Evolutionary conservation across 2,888 invertebrate genomes (phyloP), one percentile per base, ranked within the genome.

Genomic region (Pasiphila rectangulata): DNA sequence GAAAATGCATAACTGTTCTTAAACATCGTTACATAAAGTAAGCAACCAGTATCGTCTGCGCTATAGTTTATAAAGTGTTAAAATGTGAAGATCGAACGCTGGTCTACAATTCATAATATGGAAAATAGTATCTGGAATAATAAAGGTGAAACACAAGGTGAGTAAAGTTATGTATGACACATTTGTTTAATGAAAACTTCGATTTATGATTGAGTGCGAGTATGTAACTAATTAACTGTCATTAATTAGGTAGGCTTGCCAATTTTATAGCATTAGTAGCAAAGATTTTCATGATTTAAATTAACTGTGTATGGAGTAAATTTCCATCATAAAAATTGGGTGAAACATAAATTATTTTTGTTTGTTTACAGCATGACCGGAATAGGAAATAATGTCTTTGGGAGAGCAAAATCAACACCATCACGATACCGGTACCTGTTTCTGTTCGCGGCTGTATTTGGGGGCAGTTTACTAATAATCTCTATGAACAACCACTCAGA

Each of bases 351-450:
- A 34, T 6, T 36, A 7, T 35, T 10, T 35, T 38, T 58, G 42
- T 57, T 58, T 17, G 9, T 2, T 84, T 83, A 56, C 82, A 85
- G 85, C 56, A 84, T 86, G 86, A 67, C 61, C 46, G 67, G 65
- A 30, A 56, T 61, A 40, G 47, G 56, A 20, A 79, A 69, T 57
- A 47, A 56, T 29, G 4, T 16, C 17, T 47, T 58, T 43, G 54
- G 59, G 42, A 57, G 58, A 51, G 52, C 61, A 51, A 66, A 72
- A 47, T 63, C 68, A 30, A 48, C 70, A 23, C 60, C 73, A 13
- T 54, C 72, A 39, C 78, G 83, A 10, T 75, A 77, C 45, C 78
- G 79, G 59, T 86, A 78, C 59, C 57, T 83, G 29, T 75, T 88
- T 53, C 60, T 86, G 37, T 60, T 81, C 17, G 74, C 76, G 17